A percentile compares a stretch with the other conserved stretches of the same genome.
phyloP scores from a whole-genome alignment of 1,140 invertebrate genomes.

The Bombus picipes region DNA sequence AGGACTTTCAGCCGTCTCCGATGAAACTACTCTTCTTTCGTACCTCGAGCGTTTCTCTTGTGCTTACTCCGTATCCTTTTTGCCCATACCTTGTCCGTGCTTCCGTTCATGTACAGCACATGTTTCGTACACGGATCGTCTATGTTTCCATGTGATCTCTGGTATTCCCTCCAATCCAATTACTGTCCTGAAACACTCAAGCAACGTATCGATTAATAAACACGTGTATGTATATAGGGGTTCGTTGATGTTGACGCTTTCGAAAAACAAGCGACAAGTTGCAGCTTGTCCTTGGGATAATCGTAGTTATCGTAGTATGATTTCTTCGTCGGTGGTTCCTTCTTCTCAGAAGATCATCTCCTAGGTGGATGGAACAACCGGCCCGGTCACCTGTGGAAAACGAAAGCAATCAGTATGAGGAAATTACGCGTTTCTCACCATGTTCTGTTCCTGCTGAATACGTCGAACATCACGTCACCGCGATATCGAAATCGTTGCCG shows the following conservation, averaged over 20 bases:
- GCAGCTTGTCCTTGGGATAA: background rate
- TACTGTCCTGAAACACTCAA: constrained; percentile 28
- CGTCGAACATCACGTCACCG: no score
- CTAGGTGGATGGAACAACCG: background rate
- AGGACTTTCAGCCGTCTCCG: background rate
- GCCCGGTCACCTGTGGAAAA: constrained; percentile 64
- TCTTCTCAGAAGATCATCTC: background rate
- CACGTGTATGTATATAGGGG: background rate
- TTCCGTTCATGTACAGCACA: background rate
- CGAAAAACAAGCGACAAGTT: background rate
- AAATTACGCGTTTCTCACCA: background rate
- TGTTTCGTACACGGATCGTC: background rate
- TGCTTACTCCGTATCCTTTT: background rate
- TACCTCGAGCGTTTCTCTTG: background rate
- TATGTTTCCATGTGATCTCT: background rate
- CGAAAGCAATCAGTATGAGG: constrained; percentile 57
- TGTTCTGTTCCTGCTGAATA: background rate
- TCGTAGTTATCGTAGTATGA: no score
- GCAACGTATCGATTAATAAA: constrained; percentile 8
- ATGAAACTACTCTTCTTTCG: background rate
- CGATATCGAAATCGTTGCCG: background rate
- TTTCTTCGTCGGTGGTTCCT: background rate
- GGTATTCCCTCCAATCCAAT: background rate
- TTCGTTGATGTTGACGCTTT: background rate
- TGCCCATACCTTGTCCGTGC: background rate